phyloP scores from a whole-genome alignment of 2,888 invertebrate species.

The Dermolepida albohirtum region DNA sequence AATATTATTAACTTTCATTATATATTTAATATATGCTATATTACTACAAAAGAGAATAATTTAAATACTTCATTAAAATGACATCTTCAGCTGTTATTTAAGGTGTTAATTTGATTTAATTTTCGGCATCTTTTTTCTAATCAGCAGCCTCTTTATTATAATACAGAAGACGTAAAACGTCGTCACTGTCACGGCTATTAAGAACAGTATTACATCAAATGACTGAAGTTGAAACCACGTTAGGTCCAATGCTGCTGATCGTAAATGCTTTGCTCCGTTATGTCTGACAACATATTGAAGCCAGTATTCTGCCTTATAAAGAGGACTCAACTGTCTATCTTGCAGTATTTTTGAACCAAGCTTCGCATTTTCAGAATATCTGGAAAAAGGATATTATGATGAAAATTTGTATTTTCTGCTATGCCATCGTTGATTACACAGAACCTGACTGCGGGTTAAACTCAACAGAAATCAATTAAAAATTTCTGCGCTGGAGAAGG shows the following conservation, averaged over 20 bases:
- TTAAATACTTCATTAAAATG: too few relatives aligned
- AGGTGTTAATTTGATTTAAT: too few relatives aligned
- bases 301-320: slow-evolving; percentile 51
- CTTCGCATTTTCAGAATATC: slow-evolving; percentile 43
- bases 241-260: slow-evolving; percentile 47
- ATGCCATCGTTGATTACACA: too few relatives aligned
- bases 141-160: background rate
- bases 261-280: slow-evolving; percentile 50
- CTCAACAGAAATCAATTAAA: too few relatives aligned
- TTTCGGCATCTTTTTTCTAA: background rate
- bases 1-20: too few relatives aligned
- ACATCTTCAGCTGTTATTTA: too few relatives aligned
- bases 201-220: slow-evolving; percentile 47
- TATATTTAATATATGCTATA: too few relatives aligned
- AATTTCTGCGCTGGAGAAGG: too few relatives aligned
- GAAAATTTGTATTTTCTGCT: too few relatives aligned
- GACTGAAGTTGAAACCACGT: slow-evolving; percentile 49
- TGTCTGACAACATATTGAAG: slow-evolving; percentile 50
- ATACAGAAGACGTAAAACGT: slow-evolving; percentile 6
- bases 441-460: too few relatives aligned
- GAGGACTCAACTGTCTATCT: slow-evolving; percentile 47
- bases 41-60: too few relatives aligned
- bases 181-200: slow-evolving; percentile 3
- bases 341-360: slow-evolving; percentile 44
- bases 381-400: slow-evolving; percentile 17